phyloP scores from a whole-genome alignment of 2,797 vertebrate species.

The Sarcoramphus papa region DNA sequence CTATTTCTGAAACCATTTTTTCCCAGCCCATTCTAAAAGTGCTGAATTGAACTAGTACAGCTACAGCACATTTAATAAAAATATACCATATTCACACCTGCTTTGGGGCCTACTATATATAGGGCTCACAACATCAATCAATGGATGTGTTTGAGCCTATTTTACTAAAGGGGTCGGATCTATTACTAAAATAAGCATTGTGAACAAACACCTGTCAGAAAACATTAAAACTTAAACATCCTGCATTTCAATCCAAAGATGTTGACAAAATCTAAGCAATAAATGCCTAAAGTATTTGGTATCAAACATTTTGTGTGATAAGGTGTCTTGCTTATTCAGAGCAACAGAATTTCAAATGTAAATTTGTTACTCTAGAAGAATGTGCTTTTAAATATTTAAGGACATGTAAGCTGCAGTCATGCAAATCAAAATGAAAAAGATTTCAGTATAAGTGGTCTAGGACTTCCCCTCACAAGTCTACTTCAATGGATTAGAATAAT shows the following conservation, averaged over 20 bases:
- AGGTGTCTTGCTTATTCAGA: not conserved
- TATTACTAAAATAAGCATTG: not conserved
- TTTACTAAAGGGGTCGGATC: not conserved
- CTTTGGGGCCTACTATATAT: not conserved
- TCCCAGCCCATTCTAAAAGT: not conserved
- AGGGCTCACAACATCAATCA: not conserved
- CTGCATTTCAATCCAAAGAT: not conserved
- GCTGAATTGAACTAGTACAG: not conserved
- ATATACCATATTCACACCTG: not conserved
- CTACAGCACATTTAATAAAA: not conserved
- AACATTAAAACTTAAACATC: not conserved
- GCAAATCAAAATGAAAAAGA: not conserved
- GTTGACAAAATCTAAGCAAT: not conserved
- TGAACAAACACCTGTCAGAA: not conserved
- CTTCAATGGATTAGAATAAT: constrained; percentile 28
- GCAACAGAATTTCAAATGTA: not conserved
- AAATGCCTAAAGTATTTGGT: not conserved
- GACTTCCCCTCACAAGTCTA: not conserved
- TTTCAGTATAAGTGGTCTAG: not conserved
- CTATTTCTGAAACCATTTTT: not conserved
- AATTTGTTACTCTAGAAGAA: not conserved
- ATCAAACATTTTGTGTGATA: not conserved
- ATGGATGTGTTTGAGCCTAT: not conserved
- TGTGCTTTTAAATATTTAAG: constrained; percentile 5
- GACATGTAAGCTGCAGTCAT: not conserved